Base-by-base conservation (phyloP, 2,113 vertebrate species). In the Calyptommatus sinebrachiatus region DNA sequence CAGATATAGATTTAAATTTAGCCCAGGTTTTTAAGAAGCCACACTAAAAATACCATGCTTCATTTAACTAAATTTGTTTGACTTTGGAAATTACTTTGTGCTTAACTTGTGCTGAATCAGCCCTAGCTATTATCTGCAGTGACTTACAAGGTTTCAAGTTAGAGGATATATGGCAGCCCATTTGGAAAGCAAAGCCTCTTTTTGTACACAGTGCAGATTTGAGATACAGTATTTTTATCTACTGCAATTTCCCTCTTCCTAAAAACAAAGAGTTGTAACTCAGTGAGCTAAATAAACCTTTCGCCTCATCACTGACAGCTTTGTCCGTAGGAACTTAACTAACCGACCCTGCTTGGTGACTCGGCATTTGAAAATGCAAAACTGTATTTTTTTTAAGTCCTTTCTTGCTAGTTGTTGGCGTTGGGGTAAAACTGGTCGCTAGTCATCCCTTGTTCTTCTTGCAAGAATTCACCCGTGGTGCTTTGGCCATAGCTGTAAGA, bases 371-470 rank as follows among this genome's bases (percentile, higher is more conserved):
- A 8, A 29, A 81, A 29, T 29, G 14, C 53, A 62, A 29, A n/a
- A 7, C 53, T 69, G 53, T 57, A n/a, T n/a, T n/a, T 61, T 53
- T 61, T 53, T 10, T 22, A 75, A 5, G 66, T 48, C 41, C 22
- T 11, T 69, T 61, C 65, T 20, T 62, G 28, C 57, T 7, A 53
- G 79, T 10, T 65, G 72, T 41, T 70, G 65, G 65, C 79, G 70
- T 69, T 76, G 28, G n/a, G 41, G 66, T 65, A 73, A 45, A 61
- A 81, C 61, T 11, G n/a, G 63, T 45, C n/a, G 65, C 35, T 31
- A 75, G 50, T 72, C 72, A 81, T n/a, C 20, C 79, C 79, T 81
- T 29, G 4, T 81, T 81, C 72, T 31, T 70, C 53, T 67, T 81
- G 79, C 73, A n/a, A n/a, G n/a, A n/a, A n/a, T n/a, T n/a, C n/a